Conservation (phyloP, 1,140 invertebrate genomes). For the Monochamus saltuarius region DNA sequence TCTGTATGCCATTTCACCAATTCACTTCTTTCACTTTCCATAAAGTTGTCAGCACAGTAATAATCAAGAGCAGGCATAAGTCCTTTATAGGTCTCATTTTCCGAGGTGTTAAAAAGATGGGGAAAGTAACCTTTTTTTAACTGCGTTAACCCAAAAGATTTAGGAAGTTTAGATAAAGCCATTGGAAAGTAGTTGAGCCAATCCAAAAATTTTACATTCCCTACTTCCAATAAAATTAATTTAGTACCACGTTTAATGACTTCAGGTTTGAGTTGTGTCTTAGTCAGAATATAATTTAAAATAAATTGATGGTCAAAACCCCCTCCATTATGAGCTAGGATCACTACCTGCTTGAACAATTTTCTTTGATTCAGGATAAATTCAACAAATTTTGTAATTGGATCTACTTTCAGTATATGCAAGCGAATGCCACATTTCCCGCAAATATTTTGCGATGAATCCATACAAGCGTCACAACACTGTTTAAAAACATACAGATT, state of each 20-base stretch:
- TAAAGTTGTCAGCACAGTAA: conserved; percentile 29
- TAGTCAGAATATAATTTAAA: background rate
- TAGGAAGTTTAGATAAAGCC: conserved; percentile 1
- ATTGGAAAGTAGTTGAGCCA: conserved; percentile 1
- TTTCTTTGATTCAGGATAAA: no score
- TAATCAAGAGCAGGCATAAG: conserved; percentile 21
- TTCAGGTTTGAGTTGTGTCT: background rate
- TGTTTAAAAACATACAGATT: background rate
- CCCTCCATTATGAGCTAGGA: background rate
- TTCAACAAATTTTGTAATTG: background rate
- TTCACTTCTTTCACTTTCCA: background rate
- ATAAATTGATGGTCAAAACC: conserved; percentile 10
- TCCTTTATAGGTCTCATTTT: conserved; percentile 31
- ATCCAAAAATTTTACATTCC: background rate
- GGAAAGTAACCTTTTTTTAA: conserved; percentile 36
- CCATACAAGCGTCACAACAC: no score
- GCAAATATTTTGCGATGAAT: no score
- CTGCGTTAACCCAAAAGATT: conserved; percentile 27
- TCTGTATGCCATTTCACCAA: conserved; percentile 29
- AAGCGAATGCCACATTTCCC: background rate
- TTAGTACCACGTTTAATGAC: no score
- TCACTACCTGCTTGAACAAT: no score
- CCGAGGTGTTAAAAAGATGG: conserved; percentile 33
- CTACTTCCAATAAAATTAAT: background rate
- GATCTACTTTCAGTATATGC: background rate